A percentile compares a stretch with the other conserved stretches of the same genome.
These are phyloP conservation scores for Spongilla lacustris DNA, from an alignment of 37 sponge, comb jelly and placozoan genomes.

Conservation along the genomic window DNA sequence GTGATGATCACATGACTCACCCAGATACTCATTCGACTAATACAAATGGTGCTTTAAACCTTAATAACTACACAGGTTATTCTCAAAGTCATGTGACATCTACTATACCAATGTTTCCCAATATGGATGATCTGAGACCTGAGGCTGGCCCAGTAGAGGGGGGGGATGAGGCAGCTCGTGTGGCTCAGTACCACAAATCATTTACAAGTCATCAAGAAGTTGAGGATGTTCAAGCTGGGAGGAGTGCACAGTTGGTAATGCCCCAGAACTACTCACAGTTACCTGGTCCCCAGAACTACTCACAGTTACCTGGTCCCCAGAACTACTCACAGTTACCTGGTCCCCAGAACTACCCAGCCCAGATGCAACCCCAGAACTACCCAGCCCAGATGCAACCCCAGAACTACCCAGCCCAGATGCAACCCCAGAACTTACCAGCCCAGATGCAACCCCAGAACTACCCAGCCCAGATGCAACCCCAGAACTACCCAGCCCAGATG, in stretches of 20 bases:
- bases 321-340: neutral
- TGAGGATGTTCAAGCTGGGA: neutral
- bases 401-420: neutral
- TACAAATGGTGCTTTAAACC: neutral
- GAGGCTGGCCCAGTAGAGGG: neutral
- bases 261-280: neutral
- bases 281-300: neutral
- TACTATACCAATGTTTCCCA: too few relatives aligned
- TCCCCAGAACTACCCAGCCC: neutral
- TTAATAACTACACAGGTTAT: neutral
- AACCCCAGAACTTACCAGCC: too few relatives aligned
- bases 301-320: neutral
- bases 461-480: neutral
- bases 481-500: neutral
- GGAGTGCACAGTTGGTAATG: neutral
- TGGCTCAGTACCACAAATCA: neutral
- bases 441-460: too few relatives aligned
- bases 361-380: neutral
- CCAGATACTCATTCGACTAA: neutral
- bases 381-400: neutral
- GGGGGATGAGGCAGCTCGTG: neutral
- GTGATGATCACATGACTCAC: neutral
- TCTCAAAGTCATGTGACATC: neutral
- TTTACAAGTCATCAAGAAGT: too few relatives aligned
- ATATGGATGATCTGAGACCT: too few relatives aligned